Percentiles rank a stretch among this genome's conserved stretches.
Conservation (phyloP, 2,797 vertebrate genomes). For the Artibeus jamaicensis region DNA sequence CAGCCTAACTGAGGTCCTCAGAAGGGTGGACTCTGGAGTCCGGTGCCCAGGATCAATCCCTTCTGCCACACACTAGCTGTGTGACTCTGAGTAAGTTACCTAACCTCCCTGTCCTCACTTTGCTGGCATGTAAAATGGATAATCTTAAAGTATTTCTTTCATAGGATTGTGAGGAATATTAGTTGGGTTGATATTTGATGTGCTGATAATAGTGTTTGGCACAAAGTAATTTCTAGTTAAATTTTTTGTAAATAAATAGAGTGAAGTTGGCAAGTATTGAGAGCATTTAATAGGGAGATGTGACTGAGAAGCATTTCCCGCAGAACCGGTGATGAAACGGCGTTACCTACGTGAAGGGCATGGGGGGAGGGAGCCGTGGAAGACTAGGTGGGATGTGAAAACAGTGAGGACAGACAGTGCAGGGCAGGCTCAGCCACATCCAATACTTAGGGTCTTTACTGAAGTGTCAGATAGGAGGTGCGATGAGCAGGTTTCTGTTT, state of each 20-base stretch:
- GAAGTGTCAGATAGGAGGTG: not conserved
- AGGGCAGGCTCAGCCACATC: not conserved
- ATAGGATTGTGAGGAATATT: not conserved
- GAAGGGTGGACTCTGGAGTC: not conserved
- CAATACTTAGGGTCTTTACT: not conserved
- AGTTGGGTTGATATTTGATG: not conserved
- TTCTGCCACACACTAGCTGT: not conserved
- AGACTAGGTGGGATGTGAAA: not conserved
- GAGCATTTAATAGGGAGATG: not conserved
- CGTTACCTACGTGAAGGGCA: not conserved
- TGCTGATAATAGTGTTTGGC: not conserved
- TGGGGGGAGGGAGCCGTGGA: not conserved
- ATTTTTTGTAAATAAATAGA: not conserved
- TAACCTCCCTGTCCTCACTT: not conserved
- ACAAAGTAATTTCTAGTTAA: not conserved
- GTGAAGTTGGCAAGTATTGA: not conserved
- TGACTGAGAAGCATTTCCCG: not conserved
- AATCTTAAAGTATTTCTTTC: not conserved
- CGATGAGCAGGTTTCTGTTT: not conserved
- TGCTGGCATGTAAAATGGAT: not conserved
- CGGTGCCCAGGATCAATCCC: not conserved
- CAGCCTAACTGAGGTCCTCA: not conserved
- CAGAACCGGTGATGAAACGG: not conserved
- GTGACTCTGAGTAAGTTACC: not conserved
- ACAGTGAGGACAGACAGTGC: not conserved